These are phyloP conservation scores for Trachythela sp. DNA, from an alignment of 64 coral and sea anemone genomes.

Conservation along the genomic window DNA sequence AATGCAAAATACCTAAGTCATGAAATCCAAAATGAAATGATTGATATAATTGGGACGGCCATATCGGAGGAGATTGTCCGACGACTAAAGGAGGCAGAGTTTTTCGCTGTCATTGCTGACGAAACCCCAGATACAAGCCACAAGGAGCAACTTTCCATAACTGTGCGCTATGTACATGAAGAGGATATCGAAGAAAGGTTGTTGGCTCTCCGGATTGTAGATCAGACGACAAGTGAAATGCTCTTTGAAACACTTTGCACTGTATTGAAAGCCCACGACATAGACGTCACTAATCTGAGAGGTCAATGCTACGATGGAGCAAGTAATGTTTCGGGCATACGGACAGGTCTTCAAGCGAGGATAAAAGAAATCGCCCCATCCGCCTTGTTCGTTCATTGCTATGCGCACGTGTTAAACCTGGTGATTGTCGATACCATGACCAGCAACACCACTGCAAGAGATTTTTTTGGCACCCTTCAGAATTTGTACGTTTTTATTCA, in stretches of 20 bases:
- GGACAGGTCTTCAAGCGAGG: background rate
- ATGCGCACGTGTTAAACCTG: background rate
- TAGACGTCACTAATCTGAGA: background rate
- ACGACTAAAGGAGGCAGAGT: background rate
- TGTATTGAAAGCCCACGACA: background rate
- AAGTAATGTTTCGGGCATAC: background rate
- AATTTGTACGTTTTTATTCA: slow-evolving; percentile 18
- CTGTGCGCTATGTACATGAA: background rate
- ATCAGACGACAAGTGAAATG: background rate
- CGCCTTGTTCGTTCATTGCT: background rate
- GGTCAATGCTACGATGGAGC: slow-evolving; percentile 18
- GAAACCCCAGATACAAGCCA: background rate
- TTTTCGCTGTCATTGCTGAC: background rate
- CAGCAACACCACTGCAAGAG: background rate
- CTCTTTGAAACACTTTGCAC: background rate
- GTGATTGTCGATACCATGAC: slow-evolving; percentile 1
- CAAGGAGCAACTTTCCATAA: background rate
- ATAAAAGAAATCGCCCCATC: background rate
- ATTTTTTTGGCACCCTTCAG: slow-evolving; percentile 1
- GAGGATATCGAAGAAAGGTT: background rate
- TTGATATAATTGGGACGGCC: background rate
- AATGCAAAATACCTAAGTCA: background rate
- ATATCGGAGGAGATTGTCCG: background rate
- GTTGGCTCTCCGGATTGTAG: background rate
- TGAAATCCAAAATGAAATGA: background rate